These are phyloP conservation scores for Andricus quercusramuli DNA, from an alignment of 2,888 invertebrate genomes.

Conservation along the genomic window DNA sequence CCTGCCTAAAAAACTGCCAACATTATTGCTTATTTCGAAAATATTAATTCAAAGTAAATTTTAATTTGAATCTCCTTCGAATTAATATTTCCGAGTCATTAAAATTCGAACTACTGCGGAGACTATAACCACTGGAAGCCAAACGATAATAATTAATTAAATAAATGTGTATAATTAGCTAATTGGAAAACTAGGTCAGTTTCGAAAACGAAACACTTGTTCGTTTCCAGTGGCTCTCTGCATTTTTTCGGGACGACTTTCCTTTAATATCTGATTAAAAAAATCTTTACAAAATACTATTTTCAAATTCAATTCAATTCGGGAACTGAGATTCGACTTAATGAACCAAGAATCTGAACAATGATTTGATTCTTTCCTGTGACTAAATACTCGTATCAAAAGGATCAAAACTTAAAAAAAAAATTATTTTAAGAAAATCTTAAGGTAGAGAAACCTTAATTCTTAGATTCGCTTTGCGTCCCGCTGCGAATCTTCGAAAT, in stretches of 20 bases:
- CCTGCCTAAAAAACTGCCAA: conserved; percentile 13
- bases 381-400: not conserved
- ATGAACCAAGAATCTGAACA: not conserved
- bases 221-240: conserved; percentile 11
- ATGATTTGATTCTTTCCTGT: not conserved
- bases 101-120: not conserved
- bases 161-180: not conserved
- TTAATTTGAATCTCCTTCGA: not conserved
- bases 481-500: not conserved
- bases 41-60: conserved; percentile 1
- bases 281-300: not conserved
- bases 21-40: not conserved
- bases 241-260: conserved; percentile 4
- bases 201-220: conserved; percentile 4
- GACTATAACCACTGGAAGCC: conserved; percentile 17
- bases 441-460: not conserved
- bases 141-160: not conserved
- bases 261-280: not conserved
- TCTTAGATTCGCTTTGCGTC: not conserved
- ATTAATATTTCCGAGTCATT: not conserved
- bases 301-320: not conserved
- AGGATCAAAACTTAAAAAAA: not conserved
- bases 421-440: not conserved
- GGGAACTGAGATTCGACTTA: not conserved
- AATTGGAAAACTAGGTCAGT: not conserved